phyloP scores from a whole-genome alignment of 2,888 invertebrate species.

The Heliconius cydno region DNA sequence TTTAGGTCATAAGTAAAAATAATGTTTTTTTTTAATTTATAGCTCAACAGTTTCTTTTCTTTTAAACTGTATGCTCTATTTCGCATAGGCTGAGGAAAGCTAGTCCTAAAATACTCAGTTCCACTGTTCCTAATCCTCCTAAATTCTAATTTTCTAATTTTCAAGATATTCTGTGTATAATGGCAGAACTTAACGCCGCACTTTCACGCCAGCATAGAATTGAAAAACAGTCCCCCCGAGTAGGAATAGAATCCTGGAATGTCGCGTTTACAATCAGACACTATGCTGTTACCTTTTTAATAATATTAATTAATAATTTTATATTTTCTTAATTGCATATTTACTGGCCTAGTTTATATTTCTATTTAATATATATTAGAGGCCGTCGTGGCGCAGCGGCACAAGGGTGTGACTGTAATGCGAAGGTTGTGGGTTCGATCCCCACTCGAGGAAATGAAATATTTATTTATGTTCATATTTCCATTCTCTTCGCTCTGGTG shows the following conservation, averaged over 20 bases:
- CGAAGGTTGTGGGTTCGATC: too few species aligned
- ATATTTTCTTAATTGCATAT: background rate
- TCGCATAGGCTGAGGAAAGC: background rate
- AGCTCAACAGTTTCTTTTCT: too few species aligned
- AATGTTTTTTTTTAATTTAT: background rate
- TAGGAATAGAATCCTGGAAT: background rate
- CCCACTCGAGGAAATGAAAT: too few species aligned
- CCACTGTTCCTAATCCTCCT: background rate
- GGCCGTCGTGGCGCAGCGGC: too few species aligned
- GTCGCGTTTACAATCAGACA: background rate
- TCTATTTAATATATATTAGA: too few species aligned
- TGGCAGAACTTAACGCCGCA: background rate
- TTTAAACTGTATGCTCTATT: too few species aligned
- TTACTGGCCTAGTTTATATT: background rate
- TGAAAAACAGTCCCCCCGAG: background rate
- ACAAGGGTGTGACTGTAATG: too few species aligned
- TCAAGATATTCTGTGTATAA: background rate
- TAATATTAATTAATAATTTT: too few species aligned
- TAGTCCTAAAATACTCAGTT: background rate
- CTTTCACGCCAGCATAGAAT: background rate
- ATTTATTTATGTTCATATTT: too few species aligned
- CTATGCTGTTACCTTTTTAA: background rate
- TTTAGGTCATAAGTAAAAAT: background rate
- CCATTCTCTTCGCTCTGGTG: too few species aligned
- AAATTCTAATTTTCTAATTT: background rate